Conservation (phyloP, 2,888 invertebrate genomes). For the Xanthia togata region DNA sequence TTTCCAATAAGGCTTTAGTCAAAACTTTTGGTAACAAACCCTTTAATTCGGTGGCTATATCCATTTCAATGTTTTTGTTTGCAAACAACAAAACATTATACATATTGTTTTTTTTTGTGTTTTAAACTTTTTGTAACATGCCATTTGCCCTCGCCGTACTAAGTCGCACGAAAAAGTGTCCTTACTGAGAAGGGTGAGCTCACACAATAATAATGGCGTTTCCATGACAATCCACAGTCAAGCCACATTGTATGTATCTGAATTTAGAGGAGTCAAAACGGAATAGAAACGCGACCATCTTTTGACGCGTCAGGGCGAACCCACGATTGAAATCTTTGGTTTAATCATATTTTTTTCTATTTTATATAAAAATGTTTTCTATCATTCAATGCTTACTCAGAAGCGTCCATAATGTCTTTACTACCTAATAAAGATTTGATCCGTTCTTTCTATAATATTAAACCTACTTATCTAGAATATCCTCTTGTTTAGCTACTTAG, state of each 20-base stretch:
- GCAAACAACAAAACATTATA: background rate
- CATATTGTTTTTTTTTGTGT: background rate
- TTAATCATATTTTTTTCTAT: background rate
- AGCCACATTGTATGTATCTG: too few species aligned
- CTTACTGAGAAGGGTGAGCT: too few species aligned
- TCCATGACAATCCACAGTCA: too few species aligned
- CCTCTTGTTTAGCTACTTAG: background rate
- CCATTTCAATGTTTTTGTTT: conserved; percentile 1
- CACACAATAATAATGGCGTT: too few species aligned
- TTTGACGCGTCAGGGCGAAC: too few species aligned
- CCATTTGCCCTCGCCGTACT: too few species aligned
- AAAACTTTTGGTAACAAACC: conserved; percentile 26
- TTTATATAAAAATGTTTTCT: background rate
- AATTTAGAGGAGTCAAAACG: too few species aligned
- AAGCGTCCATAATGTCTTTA: background rate
- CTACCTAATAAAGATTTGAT: background rate
- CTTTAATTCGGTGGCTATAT: conserved; percentile 3
- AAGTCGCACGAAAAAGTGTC: too few species aligned
- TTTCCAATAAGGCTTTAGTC: conserved; percentile 34
- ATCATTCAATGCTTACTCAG: background rate
- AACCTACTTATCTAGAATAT: background rate
- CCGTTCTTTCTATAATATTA: background rate
- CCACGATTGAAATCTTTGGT: too few species aligned
- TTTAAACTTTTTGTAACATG: too few species aligned
- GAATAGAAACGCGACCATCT: too few species aligned